Conservation (phyloP, 2,113 vertebrate genomes). For the Chitala chitala region DNA sequence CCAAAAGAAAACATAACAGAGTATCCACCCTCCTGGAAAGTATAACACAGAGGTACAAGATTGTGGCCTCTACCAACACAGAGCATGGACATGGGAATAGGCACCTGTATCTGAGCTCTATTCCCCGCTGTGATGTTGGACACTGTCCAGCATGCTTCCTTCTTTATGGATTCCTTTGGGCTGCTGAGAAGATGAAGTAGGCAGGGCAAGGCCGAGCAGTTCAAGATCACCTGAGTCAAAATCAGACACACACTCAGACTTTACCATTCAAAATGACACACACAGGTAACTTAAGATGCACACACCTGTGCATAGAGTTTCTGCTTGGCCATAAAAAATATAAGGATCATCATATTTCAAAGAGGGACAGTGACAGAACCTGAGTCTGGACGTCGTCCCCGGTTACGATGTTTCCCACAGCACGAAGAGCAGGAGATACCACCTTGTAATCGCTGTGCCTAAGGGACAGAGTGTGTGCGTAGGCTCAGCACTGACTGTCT, state of each 20-base stretch:
- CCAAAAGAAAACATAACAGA: not conserved
- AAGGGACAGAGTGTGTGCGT: not conserved
- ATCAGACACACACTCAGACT: not conserved
- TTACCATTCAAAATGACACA: no score
- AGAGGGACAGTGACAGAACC: conserved; percentile 49
- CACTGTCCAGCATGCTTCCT: conserved; percentile 88
- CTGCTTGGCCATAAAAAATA: not conserved
- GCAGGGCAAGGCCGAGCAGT: conserved; percentile 84
- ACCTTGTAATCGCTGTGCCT: conserved; percentile 91
- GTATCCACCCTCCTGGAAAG: no score
- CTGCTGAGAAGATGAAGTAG: conserved; percentile 85
- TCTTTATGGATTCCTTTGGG: conserved; percentile 84
- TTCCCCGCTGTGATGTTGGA: conserved; percentile 90
- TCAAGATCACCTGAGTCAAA: conserved; percentile 78
- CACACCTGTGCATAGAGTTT: not conserved
- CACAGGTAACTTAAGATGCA: not conserved
- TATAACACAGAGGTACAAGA: no score
- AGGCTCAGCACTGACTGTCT: not conserved
- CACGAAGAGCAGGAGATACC: conserved; percentile 82
- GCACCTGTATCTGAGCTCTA: conserved; percentile 79
- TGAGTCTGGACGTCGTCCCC: conserved; percentile 90
- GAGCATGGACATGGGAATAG: not conserved
- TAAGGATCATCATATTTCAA: not conserved
- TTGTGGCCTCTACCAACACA: no score
- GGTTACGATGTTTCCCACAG: conserved; percentile 88